Evolutionary conservation across 1,140 invertebrate species (phyloP), one percentile per base, ranked within the genome.

Genomic region (Lepidurus couesii): DNA sequence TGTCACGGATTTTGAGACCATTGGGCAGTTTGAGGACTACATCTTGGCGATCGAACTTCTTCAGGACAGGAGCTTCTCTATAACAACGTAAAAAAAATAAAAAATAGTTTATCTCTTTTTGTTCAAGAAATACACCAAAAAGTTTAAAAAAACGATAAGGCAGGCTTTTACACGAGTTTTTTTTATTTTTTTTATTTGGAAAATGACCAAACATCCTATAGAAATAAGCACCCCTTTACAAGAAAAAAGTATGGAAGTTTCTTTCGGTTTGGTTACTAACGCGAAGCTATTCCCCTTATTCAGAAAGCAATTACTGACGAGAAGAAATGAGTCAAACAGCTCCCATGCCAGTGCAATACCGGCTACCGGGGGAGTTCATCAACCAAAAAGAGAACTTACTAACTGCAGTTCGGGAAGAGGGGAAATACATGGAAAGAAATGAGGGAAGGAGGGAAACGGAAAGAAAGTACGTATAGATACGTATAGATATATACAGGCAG

Each of bases 11-110:
- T 84, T 91, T 90, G 84, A 92, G 91, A 75, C 92, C 93, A 77
- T 89, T 88, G 75, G 95, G 94, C 82, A 97, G 88, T 84, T 90
- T 89, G 79, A 97, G 88, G 80, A 96, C 89, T 82, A 97, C 88
- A 86, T 96, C 92, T 76, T 91, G 88, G 83, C 92, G 90, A 82
- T 91, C 89, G 86, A 93, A 93, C 75, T 88, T 88, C 79, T 88
- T 87, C 81, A 97, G 85, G 43, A 91, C 88, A 53, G 91, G 91
- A 47, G 93, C 92, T 83, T 95, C 92, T 79, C 93, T 95, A 87
- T 77, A 89, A 90, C 81, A 84, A 84, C 6, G 45, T 47, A 16
- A 47, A 47, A 47, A 47, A 47, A 47, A 47, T 3, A 47, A 47
- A 47, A 4, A 5, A 0, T 47, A 47, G 16, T 47, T 47, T 47